Evolutionary conservation across 2,888 invertebrate species (phyloP).

Genomic region (Limenitis camilla): DNA sequence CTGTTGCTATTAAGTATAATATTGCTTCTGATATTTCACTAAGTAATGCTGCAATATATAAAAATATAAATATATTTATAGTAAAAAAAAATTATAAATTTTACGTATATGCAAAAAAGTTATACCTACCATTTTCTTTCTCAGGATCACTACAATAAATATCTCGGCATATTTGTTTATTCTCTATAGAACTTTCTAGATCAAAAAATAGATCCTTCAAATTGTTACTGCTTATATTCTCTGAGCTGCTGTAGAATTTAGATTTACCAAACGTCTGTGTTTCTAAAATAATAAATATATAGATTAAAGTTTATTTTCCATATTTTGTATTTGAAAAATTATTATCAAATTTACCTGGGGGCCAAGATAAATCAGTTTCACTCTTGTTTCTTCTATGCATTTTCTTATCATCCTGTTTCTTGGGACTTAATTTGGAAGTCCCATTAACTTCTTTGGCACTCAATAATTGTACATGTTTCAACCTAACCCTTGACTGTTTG

Average conservation of each 20-base stretch:
- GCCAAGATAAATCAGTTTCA: conserved; percentile 82
- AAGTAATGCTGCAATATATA: conserved; percentile 78
- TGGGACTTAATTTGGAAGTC: conserved; percentile 53
- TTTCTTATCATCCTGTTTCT: conserved; percentile 63
- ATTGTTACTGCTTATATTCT: conserved; percentile 53
- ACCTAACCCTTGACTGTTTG: conserved; percentile 80
- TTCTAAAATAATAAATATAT: conserved; percentile 39
- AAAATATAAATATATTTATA: background rate
- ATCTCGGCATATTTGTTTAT: conserved; percentile 84
- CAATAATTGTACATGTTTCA: conserved; percentile 60
- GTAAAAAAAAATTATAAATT: background rate
- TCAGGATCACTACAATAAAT: conserved; percentile 82
- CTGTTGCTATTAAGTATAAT: conserved; percentile 86
- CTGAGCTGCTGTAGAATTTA: conserved; percentile 75
- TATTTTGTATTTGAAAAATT: no score
- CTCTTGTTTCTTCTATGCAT: conserved; percentile 82
- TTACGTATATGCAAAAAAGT: background rate
- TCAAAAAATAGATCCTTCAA: conserved; percentile 87
- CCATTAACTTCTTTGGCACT: conserved; percentile 63
- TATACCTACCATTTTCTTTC: conserved; percentile 73
- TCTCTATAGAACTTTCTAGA: conserved; percentile 90
- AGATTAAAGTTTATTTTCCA: background rate
- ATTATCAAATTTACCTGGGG: conserved; percentile 55
- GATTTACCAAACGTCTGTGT: conserved; percentile 71
- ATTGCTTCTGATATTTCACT: conserved; percentile 88